Conservation (phyloP, 2,797 vertebrate genomes). For the Huso huso region DNA sequence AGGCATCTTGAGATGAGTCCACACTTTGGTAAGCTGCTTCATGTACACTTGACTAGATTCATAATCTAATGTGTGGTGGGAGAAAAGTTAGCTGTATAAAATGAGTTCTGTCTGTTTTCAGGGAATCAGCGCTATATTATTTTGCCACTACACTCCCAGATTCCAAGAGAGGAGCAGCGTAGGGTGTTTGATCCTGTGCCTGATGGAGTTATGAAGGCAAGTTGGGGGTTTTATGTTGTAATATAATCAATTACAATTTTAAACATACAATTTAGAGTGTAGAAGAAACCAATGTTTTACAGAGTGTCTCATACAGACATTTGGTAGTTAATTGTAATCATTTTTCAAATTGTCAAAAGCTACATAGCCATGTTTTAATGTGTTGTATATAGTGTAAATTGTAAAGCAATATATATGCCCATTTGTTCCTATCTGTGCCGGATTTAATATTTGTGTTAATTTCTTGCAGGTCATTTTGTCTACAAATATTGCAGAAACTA, state of each 20-base stretch:
- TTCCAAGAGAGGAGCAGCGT: slow-evolving; percentile 88
- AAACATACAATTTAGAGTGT: no score
- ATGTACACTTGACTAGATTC: not conserved
- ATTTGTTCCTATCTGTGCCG: no score
- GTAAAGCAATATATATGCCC: no score
- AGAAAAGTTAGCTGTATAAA: not conserved
- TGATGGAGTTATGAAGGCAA: slow-evolving; percentile 73
- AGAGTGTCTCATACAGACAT: no score
- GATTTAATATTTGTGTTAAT: not conserved
- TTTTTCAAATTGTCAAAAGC: not conserved
- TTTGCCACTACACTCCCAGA: slow-evolving; percentile 88
- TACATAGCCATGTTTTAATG: no score
- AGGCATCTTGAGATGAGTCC: slow-evolving; percentile 85
- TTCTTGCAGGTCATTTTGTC: slow-evolving; percentile 80
- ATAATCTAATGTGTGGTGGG: slow-evolving; percentile 1
- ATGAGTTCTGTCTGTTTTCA: slow-evolving; percentile 35
- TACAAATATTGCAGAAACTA: slow-evolving; percentile 92
- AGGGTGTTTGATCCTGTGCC: slow-evolving; percentile 83
- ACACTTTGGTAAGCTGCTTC: slow-evolving; percentile 70
- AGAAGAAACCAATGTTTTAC: no score
- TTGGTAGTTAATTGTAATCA: not conserved
- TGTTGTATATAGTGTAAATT: no score
- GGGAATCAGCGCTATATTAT: slow-evolving; percentile 71
- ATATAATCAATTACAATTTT: slow-evolving; percentile 6
- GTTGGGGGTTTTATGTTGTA: slow-evolving; percentile 7